A percentile compares a stretch with the other conserved stretches of the same genome.
These are phyloP conservation scores for Gallinago paraguaiae DNA, from an alignment of 2,113 vertebrate genomes.

Conservation along the genomic window DNA sequence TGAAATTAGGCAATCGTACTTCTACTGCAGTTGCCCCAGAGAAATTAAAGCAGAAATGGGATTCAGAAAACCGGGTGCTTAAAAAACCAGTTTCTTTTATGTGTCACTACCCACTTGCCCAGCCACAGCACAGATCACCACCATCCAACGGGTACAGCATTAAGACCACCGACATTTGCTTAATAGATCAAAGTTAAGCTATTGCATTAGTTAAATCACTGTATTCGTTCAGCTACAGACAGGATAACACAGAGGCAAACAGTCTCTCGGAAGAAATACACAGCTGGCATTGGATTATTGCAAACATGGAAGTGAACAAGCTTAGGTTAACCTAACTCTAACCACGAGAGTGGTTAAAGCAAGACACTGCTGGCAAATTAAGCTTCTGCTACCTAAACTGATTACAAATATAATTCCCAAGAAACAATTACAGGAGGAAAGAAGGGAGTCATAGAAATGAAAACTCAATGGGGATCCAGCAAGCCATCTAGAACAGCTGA, in stretches of 20 bases:
- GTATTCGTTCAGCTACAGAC: background rate
- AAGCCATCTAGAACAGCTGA: background rate
- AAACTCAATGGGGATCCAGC: background rate
- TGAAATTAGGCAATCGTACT: background rate
- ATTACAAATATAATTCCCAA: background rate
- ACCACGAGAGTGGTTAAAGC: background rate
- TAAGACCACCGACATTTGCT: background rate
- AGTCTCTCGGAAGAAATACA: background rate
- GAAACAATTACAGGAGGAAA: background rate
- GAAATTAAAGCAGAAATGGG: background rate
- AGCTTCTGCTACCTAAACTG: background rate
- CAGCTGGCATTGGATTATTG: fast-evolving
- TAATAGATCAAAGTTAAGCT: background rate
- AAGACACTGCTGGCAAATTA: background rate
- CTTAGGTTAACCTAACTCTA: background rate
- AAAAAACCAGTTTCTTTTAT: background rate
- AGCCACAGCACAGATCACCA: background rate
- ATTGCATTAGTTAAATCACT: background rate
- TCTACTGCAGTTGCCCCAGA: background rate
- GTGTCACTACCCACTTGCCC: background rate
- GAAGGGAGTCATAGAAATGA: background rate
- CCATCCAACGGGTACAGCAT: background rate
- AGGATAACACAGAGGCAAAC: background rate
- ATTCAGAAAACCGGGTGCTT: background rate
- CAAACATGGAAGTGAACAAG: background rate